Conservation (phyloP, 1,140 invertebrate species). For the Diachasmimorpha longicaudata region DNA sequence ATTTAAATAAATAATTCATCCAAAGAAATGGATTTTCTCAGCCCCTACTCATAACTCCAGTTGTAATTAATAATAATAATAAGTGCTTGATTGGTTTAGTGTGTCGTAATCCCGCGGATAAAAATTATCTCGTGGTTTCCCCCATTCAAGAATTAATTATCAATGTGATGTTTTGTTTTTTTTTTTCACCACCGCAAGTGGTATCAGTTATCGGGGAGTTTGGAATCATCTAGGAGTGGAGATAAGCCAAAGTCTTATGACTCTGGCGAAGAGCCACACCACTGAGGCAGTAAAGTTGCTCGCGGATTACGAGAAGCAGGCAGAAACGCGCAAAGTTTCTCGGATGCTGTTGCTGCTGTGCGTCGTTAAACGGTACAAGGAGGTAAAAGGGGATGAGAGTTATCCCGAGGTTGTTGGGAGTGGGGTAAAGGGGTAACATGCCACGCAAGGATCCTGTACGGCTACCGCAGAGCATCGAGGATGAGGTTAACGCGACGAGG, state of each 20-base stretch:
- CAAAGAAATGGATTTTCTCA: no score
- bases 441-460: conserved; percentile 16
- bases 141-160: no score
- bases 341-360: conserved; percentile 13
- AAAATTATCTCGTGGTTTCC: no score
- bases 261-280: conserved; percentile 37
- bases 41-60: no score
- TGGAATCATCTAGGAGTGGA: background rate
- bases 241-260: conserved; percentile 17
- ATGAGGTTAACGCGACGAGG: conserved; percentile 43
- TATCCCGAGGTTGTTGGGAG: background rate
- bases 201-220: no score
- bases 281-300: conserved; percentile 43
- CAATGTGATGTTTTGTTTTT: no score
- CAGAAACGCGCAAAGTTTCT: conserved; percentile 27
- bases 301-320: conserved; percentile 41
- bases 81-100: no score
- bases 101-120: no score
- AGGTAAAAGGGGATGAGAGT: background rate
- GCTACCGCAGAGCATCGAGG: conserved; percentile 20
- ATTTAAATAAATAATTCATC: no score
- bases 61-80: no score
- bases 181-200: no score
- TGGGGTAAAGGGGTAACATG: background rate
- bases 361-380: conserved; percentile 26